These are phyloP conservation scores for Himalopsyche phryganea DNA, from an alignment of 1,140 invertebrate genomes.

Conservation along the genomic window DNA sequence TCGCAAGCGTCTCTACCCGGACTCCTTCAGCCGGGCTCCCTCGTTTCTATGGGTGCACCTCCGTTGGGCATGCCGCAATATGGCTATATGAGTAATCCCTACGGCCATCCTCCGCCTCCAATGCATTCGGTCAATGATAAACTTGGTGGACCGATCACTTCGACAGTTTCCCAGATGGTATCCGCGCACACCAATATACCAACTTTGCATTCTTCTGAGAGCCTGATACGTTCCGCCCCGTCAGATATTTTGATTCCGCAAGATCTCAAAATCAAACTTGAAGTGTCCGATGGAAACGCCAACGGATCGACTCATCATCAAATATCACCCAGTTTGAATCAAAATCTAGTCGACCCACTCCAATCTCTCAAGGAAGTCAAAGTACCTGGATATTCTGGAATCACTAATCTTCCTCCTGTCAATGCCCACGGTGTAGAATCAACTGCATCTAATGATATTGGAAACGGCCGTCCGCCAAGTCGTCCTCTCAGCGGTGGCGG, in stretches of 20 bases:
- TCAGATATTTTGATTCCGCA: constrained; percentile 62
- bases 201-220: constrained; percentile 29
- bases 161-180: constrained; percentile 54
- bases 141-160: constrained; percentile 47
- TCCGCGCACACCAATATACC: constrained; percentile 42
- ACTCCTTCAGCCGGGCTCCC: constrained; percentile 52
- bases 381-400: constrained; percentile 68
- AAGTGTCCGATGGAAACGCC: constrained; percentile 61
- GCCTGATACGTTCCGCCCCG: constrained; percentile 39
- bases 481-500: constrained; percentile 42
- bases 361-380: constrained; percentile 78
- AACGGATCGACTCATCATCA: constrained; percentile 17
- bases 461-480: constrained; percentile 47
- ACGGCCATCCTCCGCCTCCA: constrained; percentile 43
- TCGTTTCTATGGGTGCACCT: constrained; percentile 55
- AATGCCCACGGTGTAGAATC: constrained; percentile 18
- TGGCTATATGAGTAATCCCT: constrained; percentile 52
- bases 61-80: constrained; percentile 49
- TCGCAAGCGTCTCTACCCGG: constrained; percentile 50
- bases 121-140: constrained; percentile 40
- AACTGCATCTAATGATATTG: constrained; percentile 45
- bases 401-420: constrained; percentile 17
- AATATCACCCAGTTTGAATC: constrained; percentile 50
- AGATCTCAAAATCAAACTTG: constrained; percentile 77
- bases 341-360: constrained; percentile 62